Conservation (phyloP, 2,113 vertebrate species). For the Taurulus bubalis region DNA sequence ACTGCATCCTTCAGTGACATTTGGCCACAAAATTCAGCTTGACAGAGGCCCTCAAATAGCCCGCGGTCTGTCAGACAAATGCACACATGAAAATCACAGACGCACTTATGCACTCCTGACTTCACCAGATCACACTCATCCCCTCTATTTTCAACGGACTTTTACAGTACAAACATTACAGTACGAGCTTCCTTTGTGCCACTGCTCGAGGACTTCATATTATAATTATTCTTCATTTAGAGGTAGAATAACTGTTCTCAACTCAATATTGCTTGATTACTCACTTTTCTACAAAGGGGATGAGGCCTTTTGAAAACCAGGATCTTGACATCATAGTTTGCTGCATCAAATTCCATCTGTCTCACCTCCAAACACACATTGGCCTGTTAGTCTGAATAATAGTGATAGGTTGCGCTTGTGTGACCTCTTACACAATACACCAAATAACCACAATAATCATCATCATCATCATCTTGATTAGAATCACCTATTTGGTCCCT, state of each 20-base stretch:
- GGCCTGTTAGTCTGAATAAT: constrained; percentile 9
- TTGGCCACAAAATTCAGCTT: constrained; percentile 71
- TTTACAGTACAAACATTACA: constrained; percentile 34
- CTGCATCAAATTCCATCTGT: neutral
- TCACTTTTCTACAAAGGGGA: constrained; percentile 4
- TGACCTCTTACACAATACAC: constrained; percentile 24
- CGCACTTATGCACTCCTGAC: constrained; percentile 16
- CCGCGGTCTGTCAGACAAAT: constrained; percentile 45
- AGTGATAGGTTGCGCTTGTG: neutral
- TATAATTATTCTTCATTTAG: constrained; percentile 25
- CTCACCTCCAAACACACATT: neutral
- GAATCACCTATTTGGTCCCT: constrained; percentile 38
- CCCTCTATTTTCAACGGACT: neutral
- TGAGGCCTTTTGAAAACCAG: constrained; percentile 5
- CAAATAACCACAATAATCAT: constrained; percentile 22
- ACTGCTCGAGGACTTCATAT: neutral
- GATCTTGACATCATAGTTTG: neutral
- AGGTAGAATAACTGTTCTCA: constrained; percentile 9
- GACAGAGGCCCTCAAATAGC: constrained; percentile 69
- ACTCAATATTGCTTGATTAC: neutral
- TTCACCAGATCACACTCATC: constrained; percentile 41
- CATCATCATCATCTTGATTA: constrained; percentile 43
- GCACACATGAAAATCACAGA: constrained; percentile 24
- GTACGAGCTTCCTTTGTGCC: neutral
- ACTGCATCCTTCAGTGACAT: constrained; percentile 68